Conservation (phyloP, 2,113 vertebrate species). For the Tenrec ecaudatus region DNA sequence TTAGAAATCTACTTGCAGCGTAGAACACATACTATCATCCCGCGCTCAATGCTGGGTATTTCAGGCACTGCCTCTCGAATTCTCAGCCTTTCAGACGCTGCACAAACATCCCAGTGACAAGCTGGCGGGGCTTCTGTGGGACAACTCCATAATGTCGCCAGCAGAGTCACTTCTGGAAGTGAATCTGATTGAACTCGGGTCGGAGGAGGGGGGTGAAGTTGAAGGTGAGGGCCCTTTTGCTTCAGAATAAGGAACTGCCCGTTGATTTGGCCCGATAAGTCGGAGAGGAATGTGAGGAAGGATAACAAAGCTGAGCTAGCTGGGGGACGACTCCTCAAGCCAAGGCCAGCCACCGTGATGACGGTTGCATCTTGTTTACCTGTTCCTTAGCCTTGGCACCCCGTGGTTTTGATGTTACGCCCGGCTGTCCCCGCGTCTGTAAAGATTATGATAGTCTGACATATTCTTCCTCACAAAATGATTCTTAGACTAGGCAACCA, state of each 20-base stretch:
- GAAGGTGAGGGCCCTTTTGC: background rate
- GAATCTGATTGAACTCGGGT: background rate
- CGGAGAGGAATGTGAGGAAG: background rate
- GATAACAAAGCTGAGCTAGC: background rate
- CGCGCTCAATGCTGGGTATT: background rate
- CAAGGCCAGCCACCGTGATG: background rate
- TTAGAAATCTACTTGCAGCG: background rate
- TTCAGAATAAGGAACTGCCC: background rate
- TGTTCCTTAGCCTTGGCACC: background rate
- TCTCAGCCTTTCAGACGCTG: slow-evolving; percentile 17
- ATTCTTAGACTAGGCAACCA: slow-evolving; percentile 10
- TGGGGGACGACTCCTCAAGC: background rate
- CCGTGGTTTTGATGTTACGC: background rate
- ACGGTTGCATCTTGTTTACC: background rate
- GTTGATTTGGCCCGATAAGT: background rate
- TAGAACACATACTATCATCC: background rate
- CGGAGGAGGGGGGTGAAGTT: background rate
- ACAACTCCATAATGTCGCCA: background rate
- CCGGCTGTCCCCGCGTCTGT: background rate
- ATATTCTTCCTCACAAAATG: slow-evolving; percentile 49
- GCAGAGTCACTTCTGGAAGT: background rate
- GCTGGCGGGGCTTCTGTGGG: background rate
- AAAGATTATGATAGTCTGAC: slow-evolving; percentile 33
- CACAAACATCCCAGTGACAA: background rate
- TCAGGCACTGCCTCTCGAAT: background rate